Evolutionary conservation across 2,797 vertebrate species (phyloP), one percentile per base, ranked within the genome.

Genomic region (Rhincodon typus): DNA sequence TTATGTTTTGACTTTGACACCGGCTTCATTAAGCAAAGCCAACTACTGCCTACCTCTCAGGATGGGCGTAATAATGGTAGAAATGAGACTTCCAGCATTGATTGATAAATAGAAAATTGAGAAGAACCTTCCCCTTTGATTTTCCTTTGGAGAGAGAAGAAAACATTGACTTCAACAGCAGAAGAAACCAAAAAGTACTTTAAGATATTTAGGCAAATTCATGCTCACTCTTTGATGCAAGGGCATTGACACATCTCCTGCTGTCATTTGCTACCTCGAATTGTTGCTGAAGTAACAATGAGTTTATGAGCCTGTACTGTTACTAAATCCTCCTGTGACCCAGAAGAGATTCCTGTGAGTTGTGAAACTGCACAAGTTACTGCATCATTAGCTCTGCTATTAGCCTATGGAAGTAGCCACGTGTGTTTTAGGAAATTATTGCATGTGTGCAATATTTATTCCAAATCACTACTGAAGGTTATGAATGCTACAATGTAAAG

Each of bases 41-140:
- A 77, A 70, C 57, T 34, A 34, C 17, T 87, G 79, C 86, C 0
- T 97, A 99, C 99, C 98, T 99, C 98, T 98, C 96, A 99, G 97
- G 70, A 97, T 97, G 21, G 99, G 99, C 0, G 99, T 99, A 96
- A 99, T 97, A 96, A 99, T 97, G 4, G 99, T 99, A 23, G 99
- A 99, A 13, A 99, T 95, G 94, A 99, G 98, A 97, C 99, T 99
- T 96, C 99, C 99, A 95, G 98, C 98, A 93, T 99, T 99, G 97
- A 99, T 98, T 96, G 99, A 98, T 96, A 99, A 97, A 96, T 99
- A 99, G 97, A 99, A 99, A 19, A 99, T 98, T 66, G 99, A 99
- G 97, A 99, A 99, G 97, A 99, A 99, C 0, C 97, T 97, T 95
- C 97, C 98, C 96, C 99, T 98, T 97, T 99, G 98, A 17, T 96